Conservation (phyloP, 1,140 invertebrate genomes). For the Lepidurus couesii region DNA sequence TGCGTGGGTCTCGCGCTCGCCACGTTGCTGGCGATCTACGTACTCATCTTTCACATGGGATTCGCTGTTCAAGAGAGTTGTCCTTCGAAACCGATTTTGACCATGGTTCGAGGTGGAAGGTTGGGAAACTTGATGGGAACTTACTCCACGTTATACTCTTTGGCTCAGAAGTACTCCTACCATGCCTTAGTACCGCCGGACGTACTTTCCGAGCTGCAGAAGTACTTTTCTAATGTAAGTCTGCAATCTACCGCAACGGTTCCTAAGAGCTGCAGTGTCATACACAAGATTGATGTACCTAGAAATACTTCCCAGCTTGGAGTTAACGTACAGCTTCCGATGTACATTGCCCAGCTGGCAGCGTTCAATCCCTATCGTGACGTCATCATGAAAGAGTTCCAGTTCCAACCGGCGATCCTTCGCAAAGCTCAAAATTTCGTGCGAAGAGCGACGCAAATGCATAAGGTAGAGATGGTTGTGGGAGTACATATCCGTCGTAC, state of each 20-base stretch:
- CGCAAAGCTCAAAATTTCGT: background rate
- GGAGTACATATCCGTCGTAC: background rate
- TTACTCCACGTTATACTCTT: background rate
- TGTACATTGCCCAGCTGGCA: background rate
- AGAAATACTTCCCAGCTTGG: background rate
- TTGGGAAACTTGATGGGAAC: background rate
- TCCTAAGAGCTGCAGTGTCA: background rate
- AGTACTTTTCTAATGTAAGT: background rate
- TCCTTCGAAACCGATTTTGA: background rate
- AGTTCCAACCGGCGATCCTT: background rate
- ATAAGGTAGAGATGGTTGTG: background rate
- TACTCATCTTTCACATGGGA: too few relatives aligned
- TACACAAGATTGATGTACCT: background rate
- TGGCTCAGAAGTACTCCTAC: background rate
- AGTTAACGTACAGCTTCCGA: background rate
- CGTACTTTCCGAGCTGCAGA: background rate
- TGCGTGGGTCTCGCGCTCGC: too few relatives aligned
- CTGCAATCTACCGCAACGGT: background rate
- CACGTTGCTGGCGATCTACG: too few relatives aligned
- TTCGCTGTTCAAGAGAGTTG: background rate
- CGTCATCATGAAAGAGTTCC: background rate
- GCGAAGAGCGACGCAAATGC: background rate
- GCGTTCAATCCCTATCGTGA: background rate
- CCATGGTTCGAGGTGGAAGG: background rate
- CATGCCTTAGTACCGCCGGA: background rate